phyloP scores from a whole-genome alignment of 2,797 vertebrate genomes.

The Poecile montanus region DNA sequence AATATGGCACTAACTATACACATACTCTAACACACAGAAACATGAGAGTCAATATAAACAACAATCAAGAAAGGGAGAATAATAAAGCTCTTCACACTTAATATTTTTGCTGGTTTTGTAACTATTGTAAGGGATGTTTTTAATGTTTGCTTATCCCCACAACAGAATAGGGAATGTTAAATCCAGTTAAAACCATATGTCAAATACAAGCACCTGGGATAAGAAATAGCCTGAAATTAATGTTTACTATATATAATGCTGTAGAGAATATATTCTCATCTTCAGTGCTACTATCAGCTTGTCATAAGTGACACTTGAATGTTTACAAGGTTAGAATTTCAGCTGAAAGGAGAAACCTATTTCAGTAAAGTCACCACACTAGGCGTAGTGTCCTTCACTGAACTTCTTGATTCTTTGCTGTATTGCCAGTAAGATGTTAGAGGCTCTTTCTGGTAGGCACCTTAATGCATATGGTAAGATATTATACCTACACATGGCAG shows the following conservation, averaged over 20 bases:
- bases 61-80: background rate
- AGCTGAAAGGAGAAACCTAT: background rate
- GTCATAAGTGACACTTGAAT: background rate
- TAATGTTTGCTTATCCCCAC: background rate
- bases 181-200: background rate
- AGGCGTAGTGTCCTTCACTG: background rate
- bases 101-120: background rate
- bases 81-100: background rate
- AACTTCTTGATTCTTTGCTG: background rate
- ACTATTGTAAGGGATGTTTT: background rate
- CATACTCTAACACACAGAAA: background rate
- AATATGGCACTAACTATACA: background rate
- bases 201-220: background rate
- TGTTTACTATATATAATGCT: slow-evolving; percentile 4
- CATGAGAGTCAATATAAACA: background rate
- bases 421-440: background rate
- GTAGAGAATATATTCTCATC: background rate
- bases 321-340: background rate
- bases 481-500: background rate
- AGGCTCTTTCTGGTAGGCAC: background rate
- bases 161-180: background rate
- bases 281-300: background rate
- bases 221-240: slow-evolving; percentile 28
- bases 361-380: background rate
- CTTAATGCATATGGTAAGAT: background rate